phyloP scores from a whole-genome alignment of 2,888 invertebrate genomes.

The Cephus sareptanus region DNA sequence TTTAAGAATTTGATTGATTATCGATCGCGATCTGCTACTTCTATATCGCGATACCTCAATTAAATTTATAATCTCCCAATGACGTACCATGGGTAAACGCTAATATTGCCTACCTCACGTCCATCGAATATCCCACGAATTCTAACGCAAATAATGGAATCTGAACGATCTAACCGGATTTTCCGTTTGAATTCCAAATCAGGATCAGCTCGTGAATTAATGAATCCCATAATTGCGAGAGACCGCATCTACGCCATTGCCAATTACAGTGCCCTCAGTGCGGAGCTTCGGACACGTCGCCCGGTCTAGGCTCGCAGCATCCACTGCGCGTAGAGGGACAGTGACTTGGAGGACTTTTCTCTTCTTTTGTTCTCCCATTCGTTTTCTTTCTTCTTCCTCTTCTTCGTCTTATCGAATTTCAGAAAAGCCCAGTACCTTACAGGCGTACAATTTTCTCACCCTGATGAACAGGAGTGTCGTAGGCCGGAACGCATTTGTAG shows the following conservation, averaged over 20 bases:
- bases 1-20: not conserved
- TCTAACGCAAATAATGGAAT: not conserved
- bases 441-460: conserved; percentile 56
- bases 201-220: not conserved
- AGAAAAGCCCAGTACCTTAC: conserved; percentile 29
- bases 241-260: not conserved
- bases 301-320: not conserved
- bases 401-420: not conserved
- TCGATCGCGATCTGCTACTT: not conserved
- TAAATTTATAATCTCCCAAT: not conserved
- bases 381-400: not conserved
- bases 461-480: conserved; percentile 54
- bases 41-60: not conserved
- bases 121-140: not conserved
- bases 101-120: not conserved
- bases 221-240: not conserved
- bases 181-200: not conserved
- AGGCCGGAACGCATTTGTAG: conserved; percentile 60
- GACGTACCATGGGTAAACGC: not conserved
- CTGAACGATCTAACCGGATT: not conserved
- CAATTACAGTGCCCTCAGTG: not conserved
- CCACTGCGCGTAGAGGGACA: not conserved
- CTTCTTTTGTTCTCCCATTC: not conserved
- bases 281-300: not conserved
- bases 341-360: not conserved